phyloP scores from a whole-genome alignment of 2,113 vertebrate species.

The Poeciliopsis occidentalis region DNA sequence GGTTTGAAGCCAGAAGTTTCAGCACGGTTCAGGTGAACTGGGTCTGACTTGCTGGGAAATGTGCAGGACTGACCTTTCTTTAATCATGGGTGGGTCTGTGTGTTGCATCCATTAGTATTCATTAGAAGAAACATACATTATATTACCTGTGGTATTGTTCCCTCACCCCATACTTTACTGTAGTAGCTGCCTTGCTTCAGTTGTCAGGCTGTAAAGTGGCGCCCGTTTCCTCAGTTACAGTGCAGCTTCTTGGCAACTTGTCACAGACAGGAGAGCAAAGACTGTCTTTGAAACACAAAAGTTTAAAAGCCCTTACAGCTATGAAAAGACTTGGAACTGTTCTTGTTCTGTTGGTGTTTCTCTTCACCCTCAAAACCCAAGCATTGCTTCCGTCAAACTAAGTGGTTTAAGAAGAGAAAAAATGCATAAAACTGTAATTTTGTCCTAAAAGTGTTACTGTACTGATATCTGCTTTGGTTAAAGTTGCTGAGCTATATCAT shows the following conservation, averaged over 20 bases:
- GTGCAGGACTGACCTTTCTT: slow-evolving; percentile 23
- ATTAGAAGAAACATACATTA: not conserved
- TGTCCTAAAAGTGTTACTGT: not conserved
- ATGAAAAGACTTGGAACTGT: slow-evolving; percentile 24
- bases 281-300: slow-evolving; percentile 28
- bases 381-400: not conserved
- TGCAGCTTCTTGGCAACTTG: slow-evolving; percentile 23
- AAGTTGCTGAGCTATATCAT: no score
- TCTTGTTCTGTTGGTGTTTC: slow-evolving; percentile 29
- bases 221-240: slow-evolving; percentile 25
- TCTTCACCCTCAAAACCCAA: slow-evolving; percentile 16
- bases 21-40: slow-evolving; percentile 19
- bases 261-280: slow-evolving; percentile 31
- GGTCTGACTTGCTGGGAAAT: slow-evolving; percentile 18
- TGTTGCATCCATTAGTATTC: slow-evolving; percentile 7
- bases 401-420: not conserved
- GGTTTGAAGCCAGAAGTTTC: slow-evolving; percentile 7
- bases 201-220: slow-evolving; percentile 15
- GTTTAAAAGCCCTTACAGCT: slow-evolving; percentile 29
- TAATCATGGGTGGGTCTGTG: slow-evolving; percentile 3
- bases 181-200: slow-evolving; percentile 9
- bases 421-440: slow-evolving; percentile 5
- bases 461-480: not conserved
- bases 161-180: not conserved
- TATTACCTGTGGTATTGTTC: not conserved